Base-by-base conservation (phyloP, 2,888 invertebrate genomes). In the Mesopsocus fuscifrons region DNA sequence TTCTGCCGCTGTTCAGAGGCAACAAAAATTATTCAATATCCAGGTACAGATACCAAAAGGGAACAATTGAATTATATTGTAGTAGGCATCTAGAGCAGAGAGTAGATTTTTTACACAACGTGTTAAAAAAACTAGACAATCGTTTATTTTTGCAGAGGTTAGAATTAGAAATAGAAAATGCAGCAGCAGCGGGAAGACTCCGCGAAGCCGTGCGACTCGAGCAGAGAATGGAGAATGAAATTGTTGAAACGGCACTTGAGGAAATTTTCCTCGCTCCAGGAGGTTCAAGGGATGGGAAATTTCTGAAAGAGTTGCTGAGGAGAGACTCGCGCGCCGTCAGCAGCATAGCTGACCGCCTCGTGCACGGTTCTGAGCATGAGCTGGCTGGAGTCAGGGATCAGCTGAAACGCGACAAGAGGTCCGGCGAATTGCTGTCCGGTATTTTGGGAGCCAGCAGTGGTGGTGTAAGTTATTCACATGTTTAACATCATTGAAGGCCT, bases 391-490 rank as follows among this genome's bases (percentile, higher is more conserved):
- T 53, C 6, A 49, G 48, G 34, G 44, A 47, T 20, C 44, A 50
- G 41, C 47, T 52, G 41, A 47, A 49, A 22, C 45, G 55, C 13
- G 50, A 51, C 48, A 53, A 52, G 45, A 47, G 55, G 30, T 51
- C 53, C 1, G 49, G 54, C 4, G 49, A 52, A 22, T 44, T 52
- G 15, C 45, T 54, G 18, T 49, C 53, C 22, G 49, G 51, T n/a
- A 42, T 54, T 9, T 45, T 55, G 6, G 53, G 54, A 5, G 49
- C 50, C 17, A 54, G 54, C 45, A 53, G 53, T 33, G 52, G 32
- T 41, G 49, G n/a, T n/a, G n/a, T n/a, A n/a, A n/a, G n/a, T n/a
- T n/a, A n/a, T n/a, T n/a, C n/a, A n/a, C n/a, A n/a, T n/a, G n/a
- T n/a, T n/a, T n/a, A n/a, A n/a, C n/a, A n/a, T n/a, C n/a, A n/a